Percentiles rank a stretch among this genome's conserved stretches.
Evolutionary conservation across 2,797 vertebrate species (phyloP).

Genomic region (Distichodus sexfasciatus): DNA sequence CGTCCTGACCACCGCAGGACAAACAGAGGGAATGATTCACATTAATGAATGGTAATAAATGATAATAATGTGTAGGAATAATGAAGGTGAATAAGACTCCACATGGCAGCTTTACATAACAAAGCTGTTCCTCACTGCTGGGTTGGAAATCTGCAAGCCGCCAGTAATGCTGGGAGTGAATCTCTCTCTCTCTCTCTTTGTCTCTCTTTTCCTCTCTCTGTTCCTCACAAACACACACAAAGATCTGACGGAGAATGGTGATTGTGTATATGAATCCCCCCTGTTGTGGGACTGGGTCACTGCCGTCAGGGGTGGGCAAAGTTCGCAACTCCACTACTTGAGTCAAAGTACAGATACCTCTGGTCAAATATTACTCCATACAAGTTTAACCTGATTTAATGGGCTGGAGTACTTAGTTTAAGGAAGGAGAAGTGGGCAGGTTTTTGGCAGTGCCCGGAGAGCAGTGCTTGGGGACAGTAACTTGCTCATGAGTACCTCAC

Average conservation of each 20-base stretch:
- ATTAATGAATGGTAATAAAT: constrained; percentile 53
- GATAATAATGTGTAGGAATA: constrained; percentile 49
- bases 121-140: constrained; percentile 45
- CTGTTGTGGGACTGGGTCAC: constrained; percentile 30
- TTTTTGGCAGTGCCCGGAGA: no score
- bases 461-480: no score
- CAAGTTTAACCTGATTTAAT: no score
- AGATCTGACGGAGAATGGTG: constrained; percentile 27
- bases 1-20: constrained; percentile 21
- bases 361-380: no score
- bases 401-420: no score
- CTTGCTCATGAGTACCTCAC: no score
- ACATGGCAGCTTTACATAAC: constrained; percentile 46
- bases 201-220: neutral
- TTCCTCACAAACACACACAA: constrained; percentile 6
- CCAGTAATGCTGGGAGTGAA: constrained; percentile 36
- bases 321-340: no score
- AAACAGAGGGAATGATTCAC: constrained; percentile 11
- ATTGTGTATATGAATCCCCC: constrained; percentile 35
- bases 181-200: neutral
- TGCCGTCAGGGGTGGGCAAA: no score
- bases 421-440: no score
- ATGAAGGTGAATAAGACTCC: constrained; percentile 35
- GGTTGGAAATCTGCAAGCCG: constrained; percentile 41
- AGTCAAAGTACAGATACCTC: no score